phyloP scores from a whole-genome alignment of 2,113 vertebrate species.

The Grammomys dolichurus region DNA sequence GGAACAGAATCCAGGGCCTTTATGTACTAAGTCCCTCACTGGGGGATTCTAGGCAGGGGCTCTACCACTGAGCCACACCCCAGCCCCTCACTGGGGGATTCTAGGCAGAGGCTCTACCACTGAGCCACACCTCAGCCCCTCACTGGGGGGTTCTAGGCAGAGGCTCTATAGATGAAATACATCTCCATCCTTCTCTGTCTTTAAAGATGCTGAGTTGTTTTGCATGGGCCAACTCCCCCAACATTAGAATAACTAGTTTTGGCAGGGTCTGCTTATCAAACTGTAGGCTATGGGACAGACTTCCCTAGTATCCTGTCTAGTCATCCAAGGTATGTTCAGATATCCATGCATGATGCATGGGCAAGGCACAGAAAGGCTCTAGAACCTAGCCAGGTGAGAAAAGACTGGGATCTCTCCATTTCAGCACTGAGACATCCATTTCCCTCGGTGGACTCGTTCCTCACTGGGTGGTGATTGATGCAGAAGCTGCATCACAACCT shows the following conservation, averaged over 20 bases:
- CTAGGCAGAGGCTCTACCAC: not conserved
- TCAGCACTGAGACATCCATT: constrained; percentile 50
- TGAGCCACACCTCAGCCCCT: not conserved
- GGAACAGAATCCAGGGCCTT: not conserved
- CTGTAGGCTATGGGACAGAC: not conserved
- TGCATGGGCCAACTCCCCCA: not conserved
- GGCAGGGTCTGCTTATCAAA: not conserved
- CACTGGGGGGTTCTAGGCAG: not conserved
- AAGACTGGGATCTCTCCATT: constrained; percentile 36
- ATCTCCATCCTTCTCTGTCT: not conserved
- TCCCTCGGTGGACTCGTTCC: not conserved
- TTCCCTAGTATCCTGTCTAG: constrained; percentile 52
- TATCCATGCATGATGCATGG: constrained; percentile 60
- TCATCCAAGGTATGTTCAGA: constrained; percentile 51
- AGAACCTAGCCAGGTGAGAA: constrained; percentile 55
- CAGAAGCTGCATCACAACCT: not conserved
- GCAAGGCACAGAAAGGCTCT: constrained; percentile 63
- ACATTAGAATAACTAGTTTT: not conserved
- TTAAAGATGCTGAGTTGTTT: not conserved
- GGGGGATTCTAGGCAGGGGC: not conserved
- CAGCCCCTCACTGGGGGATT: not conserved
- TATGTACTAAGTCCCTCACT: not conserved
- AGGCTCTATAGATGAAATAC: not conserved
- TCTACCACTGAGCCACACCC: no score
- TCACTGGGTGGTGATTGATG: not conserved